Evolutionary conservation across 2,113 vertebrate genomes (phyloP).

Genomic region (Oncorhynchus tshawytscha): DNA sequence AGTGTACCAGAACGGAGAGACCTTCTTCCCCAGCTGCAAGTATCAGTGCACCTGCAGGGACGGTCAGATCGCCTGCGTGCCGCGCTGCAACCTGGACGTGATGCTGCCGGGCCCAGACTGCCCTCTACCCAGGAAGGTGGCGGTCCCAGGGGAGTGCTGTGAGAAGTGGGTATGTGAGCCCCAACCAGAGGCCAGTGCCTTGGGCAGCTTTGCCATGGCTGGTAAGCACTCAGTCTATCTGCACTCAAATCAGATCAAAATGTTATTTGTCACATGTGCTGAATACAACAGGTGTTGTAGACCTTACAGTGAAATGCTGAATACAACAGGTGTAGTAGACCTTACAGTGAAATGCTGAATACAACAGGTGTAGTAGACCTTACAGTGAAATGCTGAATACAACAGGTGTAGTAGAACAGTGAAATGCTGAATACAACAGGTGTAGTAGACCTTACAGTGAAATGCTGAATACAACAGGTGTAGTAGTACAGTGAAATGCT

Average conservation of each 20-base stretch:
- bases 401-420: too few relatives aligned
- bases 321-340: too few relatives aligned
- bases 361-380: too few relatives aligned
- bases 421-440: too few relatives aligned
- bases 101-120: constrained; percentile 89
- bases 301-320: too few relatives aligned
- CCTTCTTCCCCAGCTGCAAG: constrained; percentile 91
- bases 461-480: too few relatives aligned
- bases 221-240: constrained; percentile 73
- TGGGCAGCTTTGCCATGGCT: constrained; percentile 85
- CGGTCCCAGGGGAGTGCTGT: constrained; percentile 89
- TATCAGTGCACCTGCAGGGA: constrained; percentile 89
- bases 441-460: too few relatives aligned
- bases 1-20: constrained; percentile 86
- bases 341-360: too few relatives aligned
- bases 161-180: constrained; percentile 92
- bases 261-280: too few relatives aligned
- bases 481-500: too few relatives aligned
- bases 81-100: constrained; percentile 88
- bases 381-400: too few relatives aligned
- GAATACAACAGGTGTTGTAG: too few relatives aligned
- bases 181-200: constrained; percentile 66
- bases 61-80: constrained; percentile 88
- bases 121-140: constrained; percentile 83
- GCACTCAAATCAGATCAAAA: neutral